These are phyloP conservation scores for Cyprinodon diabolis DNA, from an alignment of 2,797 vertebrate species.

Conservation along the genomic window DNA sequence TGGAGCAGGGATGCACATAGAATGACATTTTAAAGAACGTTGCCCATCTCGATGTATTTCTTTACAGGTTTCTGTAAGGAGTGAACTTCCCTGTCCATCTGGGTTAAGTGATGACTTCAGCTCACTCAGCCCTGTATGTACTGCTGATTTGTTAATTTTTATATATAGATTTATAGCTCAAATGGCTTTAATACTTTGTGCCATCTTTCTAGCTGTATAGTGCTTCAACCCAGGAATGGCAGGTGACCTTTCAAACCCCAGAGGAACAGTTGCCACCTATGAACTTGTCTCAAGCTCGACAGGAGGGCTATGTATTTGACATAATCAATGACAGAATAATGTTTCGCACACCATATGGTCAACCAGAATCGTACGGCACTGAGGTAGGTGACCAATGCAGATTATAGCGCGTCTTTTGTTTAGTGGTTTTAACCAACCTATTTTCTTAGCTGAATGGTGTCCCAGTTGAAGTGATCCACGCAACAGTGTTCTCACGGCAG, in stretches of 20 bases:
- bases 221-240: conserved; percentile 67
- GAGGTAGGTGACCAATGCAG: conserved; percentile 41
- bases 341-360: conserved; percentile 74
- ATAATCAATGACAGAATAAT: conserved; percentile 68
- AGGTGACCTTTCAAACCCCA: conserved; percentile 76
- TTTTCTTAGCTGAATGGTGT: conserved; percentile 62
- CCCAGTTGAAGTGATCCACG: conserved; percentile 66
- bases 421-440: too few relatives aligned
- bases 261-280: conserved; percentile 60
- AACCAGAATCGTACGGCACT: conserved; percentile 67
- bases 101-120: conserved; percentile 28
- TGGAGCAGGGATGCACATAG: too few relatives aligned
- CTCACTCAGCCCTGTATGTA: conserved; percentile 27
- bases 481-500: conserved; percentile 78
- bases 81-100: conserved; percentile 42
- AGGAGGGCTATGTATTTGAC: conserved; percentile 75
- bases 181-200: too few relatives aligned
- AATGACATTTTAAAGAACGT: too few relatives aligned
- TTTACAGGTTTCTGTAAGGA: conserved; percentile 66
- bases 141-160: too few relatives aligned
- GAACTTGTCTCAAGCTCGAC: conserved; percentile 65
- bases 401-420: background rate
- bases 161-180: too few relatives aligned
- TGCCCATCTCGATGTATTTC: background rate
- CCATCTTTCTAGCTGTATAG: conserved; percentile 28